Base-by-base conservation (phyloP, 2,797 vertebrate species). In the Myoxocephalus aenaeus region DNA sequence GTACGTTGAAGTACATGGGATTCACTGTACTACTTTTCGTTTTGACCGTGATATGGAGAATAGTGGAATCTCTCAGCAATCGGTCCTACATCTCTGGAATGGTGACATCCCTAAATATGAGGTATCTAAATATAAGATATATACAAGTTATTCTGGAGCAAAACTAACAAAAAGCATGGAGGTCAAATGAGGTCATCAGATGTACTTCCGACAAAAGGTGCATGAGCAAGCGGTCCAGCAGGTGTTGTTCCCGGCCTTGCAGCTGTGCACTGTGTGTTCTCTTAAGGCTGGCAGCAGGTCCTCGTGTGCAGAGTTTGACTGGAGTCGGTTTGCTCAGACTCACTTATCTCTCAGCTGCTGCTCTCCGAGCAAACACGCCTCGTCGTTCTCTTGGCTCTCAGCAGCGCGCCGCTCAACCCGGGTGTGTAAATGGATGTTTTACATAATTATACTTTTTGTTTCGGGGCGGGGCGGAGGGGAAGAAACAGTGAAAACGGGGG, bases 401-500 rank as follows among this genome's bases (percentile, higher is more conserved):
- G 65, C 77, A 22, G 61, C 12, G 12, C 7, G 14, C 34, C 6
- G 34, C 34, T 36, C 77, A 76, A 73, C 36, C 80, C 66, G 18
- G 80, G 68, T 77, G 79, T 84, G 86, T 83, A 75, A 88, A 82
- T 59, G 73, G 58, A 66, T 89, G 89, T 89, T 90, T 91, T 84
- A 82, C 86, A 88, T 90, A 83, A 83, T 86, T 87, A 68, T 74
- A 40, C 74, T 80, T 83, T 78, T 73, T 32, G 51, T 82, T 36
- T 71, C 3, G 25, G 64, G 54, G 70, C 1, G 6, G 7, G 56
- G 27, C 27, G 56, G 54, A 61, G 62, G 63, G 25, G 14, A 0
- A 72, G 0, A 77, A 72, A 74, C 67, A 61, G 67, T 63, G 48
- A 63, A 71, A 59, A 0, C 25, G 25, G 25, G 0, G 27, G 25